These are phyloP conservation scores for Nowickia ferox DNA, from an alignment of 2,888 invertebrate genomes.

Conservation along the genomic window DNA sequence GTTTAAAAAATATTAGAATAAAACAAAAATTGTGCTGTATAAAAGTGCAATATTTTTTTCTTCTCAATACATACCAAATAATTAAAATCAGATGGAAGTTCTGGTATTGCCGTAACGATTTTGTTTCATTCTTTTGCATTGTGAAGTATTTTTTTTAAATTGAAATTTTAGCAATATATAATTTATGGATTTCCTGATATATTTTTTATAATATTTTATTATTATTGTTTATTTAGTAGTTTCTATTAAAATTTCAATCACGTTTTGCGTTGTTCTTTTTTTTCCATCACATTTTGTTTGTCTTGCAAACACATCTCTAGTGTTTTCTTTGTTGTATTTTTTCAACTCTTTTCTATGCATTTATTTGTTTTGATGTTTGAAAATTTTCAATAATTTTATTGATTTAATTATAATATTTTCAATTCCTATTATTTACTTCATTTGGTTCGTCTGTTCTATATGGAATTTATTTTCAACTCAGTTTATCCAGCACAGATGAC, in stretches of 20 bases:
- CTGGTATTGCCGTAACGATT: too few relatives aligned
- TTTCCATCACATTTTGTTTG: background rate
- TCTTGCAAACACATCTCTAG: conserved; percentile 23
- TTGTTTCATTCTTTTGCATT: background rate
- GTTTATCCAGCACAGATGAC: too few relatives aligned
- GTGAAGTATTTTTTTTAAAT: background rate
- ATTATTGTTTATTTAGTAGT: conserved; percentile 27
- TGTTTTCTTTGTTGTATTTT: background rate
- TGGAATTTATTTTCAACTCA: too few relatives aligned
- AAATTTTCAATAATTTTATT: conserved; percentile 16
- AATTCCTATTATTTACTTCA: conserved; percentile 17
- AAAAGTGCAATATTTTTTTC: background rate
- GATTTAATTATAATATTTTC: background rate
- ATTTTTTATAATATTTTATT: conserved; percentile 36
- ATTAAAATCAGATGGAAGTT: too few relatives aligned
- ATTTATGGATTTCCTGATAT: conserved; percentile 58
- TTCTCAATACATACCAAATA: background rate
- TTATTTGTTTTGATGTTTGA: conserved; percentile 3
- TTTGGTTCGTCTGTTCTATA: background rate
- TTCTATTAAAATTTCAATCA: conserved; percentile 55
- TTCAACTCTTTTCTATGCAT: background rate
- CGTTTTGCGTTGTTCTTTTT: conserved; percentile 38
- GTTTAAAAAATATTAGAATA: background rate
- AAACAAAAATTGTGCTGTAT: background rate
- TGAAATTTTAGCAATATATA: background rate